These are phyloP conservation scores for Gobiocypris rarus DNA, from an alignment of 2,113 vertebrate species.

Conservation along the genomic window DNA sequence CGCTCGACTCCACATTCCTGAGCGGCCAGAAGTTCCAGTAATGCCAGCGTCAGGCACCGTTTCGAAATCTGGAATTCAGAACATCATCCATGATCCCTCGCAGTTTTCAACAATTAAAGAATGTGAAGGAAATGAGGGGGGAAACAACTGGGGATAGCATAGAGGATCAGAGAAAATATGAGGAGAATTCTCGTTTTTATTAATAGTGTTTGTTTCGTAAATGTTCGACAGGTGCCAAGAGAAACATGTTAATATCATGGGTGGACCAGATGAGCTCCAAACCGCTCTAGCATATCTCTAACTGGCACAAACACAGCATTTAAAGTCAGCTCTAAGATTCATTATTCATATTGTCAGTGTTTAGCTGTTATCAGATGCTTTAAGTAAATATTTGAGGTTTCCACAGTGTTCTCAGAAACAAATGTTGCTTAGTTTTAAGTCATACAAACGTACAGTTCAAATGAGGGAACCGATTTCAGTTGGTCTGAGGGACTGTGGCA, in stretches of 20 bases:
- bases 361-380: conserved; percentile 21
- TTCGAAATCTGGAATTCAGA: conserved; percentile 60
- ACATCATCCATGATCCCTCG: conserved; percentile 56
- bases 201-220: conserved; percentile 44
- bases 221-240: conserved; percentile 72
- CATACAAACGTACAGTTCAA: not conserved
- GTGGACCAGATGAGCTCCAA: conserved; percentile 68
- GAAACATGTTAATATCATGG: conserved; percentile 71
- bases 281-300: conserved; percentile 65
- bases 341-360: not conserved
- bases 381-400: conserved; percentile 21
- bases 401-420: not conserved
- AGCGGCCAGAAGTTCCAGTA: conserved; percentile 36
- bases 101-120: conserved; percentile 63
- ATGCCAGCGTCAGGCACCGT: conserved; percentile 41
- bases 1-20: conserved; percentile 44
- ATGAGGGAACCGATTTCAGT: not conserved
- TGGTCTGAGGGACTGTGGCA: not conserved
- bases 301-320: conserved; percentile 65
- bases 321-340: not conserved
- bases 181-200: conserved; percentile 41
- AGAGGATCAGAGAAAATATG: conserved; percentile 52
- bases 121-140: not conserved
- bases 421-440: not conserved
- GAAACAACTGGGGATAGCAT: conserved; percentile 6